Evolutionary conservation across 2,888 invertebrate genomes (phyloP).

Genomic region (Myopa tessellatipennis): DNA sequence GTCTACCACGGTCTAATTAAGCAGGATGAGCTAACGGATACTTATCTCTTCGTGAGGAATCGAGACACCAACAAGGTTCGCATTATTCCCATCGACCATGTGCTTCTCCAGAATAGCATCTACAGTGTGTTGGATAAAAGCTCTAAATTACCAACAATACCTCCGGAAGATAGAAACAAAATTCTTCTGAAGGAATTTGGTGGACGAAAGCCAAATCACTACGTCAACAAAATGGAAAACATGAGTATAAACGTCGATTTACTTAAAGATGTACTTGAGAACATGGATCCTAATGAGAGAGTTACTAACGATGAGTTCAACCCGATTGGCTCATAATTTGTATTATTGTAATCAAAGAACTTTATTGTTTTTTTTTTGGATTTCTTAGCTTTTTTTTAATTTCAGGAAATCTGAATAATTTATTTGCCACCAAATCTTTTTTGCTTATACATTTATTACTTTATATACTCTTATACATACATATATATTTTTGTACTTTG

Average conservation of each 20-base stretch:
- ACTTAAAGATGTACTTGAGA: constrained; percentile 57
- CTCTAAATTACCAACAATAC: constrained; percentile 44
- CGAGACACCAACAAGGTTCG: constrained; percentile 59
- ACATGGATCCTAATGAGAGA: constrained; percentile 51
- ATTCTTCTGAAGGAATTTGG: constrained; percentile 61
- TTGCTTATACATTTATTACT: too few relatives aligned
- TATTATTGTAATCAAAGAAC: too few relatives aligned
- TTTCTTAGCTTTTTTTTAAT: too few relatives aligned
- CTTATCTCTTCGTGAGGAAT: constrained; percentile 61
- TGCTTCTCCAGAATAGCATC: constrained; percentile 57
- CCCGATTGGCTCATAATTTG: background rate
- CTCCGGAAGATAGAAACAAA: constrained; percentile 51
- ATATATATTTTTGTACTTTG: too few relatives aligned
- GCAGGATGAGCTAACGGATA: constrained; percentile 52
- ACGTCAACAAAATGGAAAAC: constrained; percentile 54
- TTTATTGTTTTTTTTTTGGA: too few relatives aligned
- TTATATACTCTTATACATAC: too few relatives aligned
- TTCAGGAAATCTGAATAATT: too few relatives aligned
- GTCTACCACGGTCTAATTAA: constrained; percentile 55
- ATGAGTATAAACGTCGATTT: constrained; percentile 62
- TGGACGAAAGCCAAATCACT: constrained; percentile 59
- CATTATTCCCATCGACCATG: constrained; percentile 59
- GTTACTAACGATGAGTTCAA: background rate
- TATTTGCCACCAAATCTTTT: too few relatives aligned
- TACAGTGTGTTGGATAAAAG: constrained; percentile 54